Conservation (phyloP, 2,797 vertebrate species). For the Cottoperca gobio region DNA sequence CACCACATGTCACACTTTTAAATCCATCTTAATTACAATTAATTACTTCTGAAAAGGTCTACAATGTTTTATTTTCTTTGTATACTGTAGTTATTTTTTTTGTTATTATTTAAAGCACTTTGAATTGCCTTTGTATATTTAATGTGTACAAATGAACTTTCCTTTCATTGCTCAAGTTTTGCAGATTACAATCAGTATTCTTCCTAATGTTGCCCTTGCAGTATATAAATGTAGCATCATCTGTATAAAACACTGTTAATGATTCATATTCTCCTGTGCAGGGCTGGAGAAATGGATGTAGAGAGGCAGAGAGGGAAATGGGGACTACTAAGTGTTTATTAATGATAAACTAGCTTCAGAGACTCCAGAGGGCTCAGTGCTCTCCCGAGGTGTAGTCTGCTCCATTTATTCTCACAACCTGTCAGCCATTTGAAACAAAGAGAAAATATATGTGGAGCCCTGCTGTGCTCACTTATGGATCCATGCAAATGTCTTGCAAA, state of each 20-base stretch:
- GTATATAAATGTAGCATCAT: constrained; percentile 11
- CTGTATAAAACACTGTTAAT: constrained; percentile 53
- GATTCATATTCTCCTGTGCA: constrained; percentile 52
- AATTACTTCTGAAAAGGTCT: neutral
- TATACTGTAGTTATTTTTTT: neutral
- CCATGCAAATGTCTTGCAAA: constrained; percentile 57
- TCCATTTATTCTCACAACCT: constrained; percentile 73
- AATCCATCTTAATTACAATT: too few species aligned
- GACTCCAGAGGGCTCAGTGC: constrained; percentile 66
- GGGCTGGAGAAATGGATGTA: constrained; percentile 38
- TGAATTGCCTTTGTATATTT: constrained; percentile 14
- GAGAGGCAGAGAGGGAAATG: constrained; percentile 46
- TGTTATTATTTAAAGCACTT: constrained; percentile 3
- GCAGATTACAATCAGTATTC: neutral
- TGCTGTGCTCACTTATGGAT: constrained; percentile 65
- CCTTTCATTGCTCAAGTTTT: constrained; percentile 1
- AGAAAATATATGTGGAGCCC: constrained; percentile 62
- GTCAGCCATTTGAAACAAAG: constrained; percentile 67
- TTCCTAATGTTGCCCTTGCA: neutral
- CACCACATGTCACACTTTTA: too few species aligned
- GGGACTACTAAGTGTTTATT: constrained; percentile 75
- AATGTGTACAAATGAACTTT: neutral
- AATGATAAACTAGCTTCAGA: constrained; percentile 75
- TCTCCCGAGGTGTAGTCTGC: constrained; percentile 70
- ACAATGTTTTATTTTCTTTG: constrained; percentile 1